Evolutionary conservation across 2,797 vertebrate species (phyloP), one percentile per base, ranked within the genome.

Genomic region (Xenops minutus): DNA sequence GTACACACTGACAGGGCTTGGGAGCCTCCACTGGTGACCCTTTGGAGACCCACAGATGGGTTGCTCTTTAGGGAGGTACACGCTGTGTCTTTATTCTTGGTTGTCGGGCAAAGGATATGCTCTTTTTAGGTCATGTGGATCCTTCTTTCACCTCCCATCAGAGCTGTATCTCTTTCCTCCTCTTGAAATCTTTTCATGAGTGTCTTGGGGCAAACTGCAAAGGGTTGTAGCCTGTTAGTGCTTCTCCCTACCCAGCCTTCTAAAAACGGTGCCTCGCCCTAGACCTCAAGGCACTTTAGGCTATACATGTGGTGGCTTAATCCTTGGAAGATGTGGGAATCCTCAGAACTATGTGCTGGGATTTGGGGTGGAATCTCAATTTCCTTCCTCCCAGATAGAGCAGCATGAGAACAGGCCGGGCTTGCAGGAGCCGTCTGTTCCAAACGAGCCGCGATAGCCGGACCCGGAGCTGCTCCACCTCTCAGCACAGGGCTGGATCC

Each of bases 331-430:
- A 92, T 88, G 95, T 93, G 95, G 85, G 92, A 94, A 94, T 95
- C 89, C 89, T 95, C 88, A 6, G 27, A 96, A 54, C 62, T 92
- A 36, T 68, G 36, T 88, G 94, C 94, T 89, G 89, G 88, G 88
- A 86, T 95, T 97, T 95, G 94, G 93, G 83, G 55, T 94, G 96
- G 96, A 95, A 95, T 96, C 96, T 95, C 96, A 67, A 91, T 95
- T 96, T 95, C 94, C 94, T 95, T 95, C 85, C 95, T 95, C 74
- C 85, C 52, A 27, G 90, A 85, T 79, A 46, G 85, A 92, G 83
- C 77, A n/a, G 80, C 90, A 89, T 86, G 85, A 94, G 90, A 79
- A 90, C 39, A 82, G 94, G 88, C 93, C 2, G 7, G 86, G 59
- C 21, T 64, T 84, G 88, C 78, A 21, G 79, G 85, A 92, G 62